Evolutionary conservation across 2,888 invertebrate species (phyloP).

Genomic region (Xanthorhoe spadicearia): DNA sequence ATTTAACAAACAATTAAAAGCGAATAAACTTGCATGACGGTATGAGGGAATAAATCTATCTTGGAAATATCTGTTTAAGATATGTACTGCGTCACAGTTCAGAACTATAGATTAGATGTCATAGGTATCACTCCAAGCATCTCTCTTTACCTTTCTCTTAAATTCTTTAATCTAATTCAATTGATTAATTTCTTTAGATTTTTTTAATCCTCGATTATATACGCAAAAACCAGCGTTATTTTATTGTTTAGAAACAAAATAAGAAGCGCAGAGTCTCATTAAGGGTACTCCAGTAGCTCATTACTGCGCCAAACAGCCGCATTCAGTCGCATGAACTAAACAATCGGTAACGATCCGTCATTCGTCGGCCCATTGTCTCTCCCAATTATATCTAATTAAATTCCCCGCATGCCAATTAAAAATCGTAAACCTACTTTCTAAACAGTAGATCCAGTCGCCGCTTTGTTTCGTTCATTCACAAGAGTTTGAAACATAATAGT

Average conservation of each 20-base stretch:
- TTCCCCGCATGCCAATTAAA: conserved; percentile 62
- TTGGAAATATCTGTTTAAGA: too few relatives aligned
- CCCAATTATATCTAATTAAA: conserved; percentile 69
- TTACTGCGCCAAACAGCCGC: conserved; percentile 67
- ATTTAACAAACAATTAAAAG: too few relatives aligned
- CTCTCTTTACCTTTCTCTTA: too few relatives aligned
- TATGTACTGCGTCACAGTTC: too few relatives aligned
- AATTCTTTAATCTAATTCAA: too few relatives aligned
- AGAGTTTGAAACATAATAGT: background rate
- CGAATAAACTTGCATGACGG: too few relatives aligned
- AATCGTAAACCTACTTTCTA: conserved; percentile 41
- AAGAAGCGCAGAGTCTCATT: conserved; percentile 60
- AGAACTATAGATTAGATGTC: too few relatives aligned
- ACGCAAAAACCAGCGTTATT: conserved; percentile 47
- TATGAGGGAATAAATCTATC: too few relatives aligned
- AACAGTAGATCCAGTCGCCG: background rate
- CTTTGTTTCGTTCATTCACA: background rate
- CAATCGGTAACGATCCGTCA: conserved; percentile 67
- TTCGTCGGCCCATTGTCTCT: conserved; percentile 71
- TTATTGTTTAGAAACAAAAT: conserved; percentile 44
- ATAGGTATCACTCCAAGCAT: too few relatives aligned
- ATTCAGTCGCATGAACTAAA: conserved; percentile 70
- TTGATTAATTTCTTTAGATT: too few relatives aligned
- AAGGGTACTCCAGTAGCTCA: conserved; percentile 64
- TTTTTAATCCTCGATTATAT: conserved; percentile 4